Evolutionary conservation across 2,888 invertebrate genomes (phyloP).

Genomic region (Trichogramma evanescens): DNA sequence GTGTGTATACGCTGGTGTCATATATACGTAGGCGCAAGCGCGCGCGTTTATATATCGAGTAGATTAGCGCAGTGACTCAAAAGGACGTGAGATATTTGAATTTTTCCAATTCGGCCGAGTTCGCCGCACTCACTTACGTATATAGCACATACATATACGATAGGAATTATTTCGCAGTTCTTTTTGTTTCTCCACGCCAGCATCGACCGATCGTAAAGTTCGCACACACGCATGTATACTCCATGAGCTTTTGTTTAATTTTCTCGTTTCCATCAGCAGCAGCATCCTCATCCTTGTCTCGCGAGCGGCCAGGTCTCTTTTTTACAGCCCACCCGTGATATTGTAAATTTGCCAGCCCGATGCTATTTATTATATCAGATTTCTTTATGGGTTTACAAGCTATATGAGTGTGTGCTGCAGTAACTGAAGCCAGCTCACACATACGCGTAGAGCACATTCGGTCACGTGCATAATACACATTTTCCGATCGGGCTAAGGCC

Average conservation of each 20-base stretch:
- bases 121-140: not conserved
- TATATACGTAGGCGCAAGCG: too few species aligned
- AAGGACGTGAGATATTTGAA: conserved; percentile 5
- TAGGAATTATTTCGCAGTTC: not conserved
- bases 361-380: conserved; percentile 43
- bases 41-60: too few species aligned
- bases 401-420: not conserved
- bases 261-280: conserved; percentile 25
- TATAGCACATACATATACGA: conserved; percentile 11
- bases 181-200: not conserved
- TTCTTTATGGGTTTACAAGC: conserved; percentile 46
- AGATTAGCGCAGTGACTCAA: too few species aligned
- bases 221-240: conserved; percentile 8
- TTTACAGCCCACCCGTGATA: conserved; percentile 33
- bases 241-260: conserved; percentile 33
- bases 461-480: conserved; percentile 3
- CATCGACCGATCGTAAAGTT: conserved; percentile 32
- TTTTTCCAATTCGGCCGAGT: conserved; percentile 7
- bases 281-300: conserved; percentile 11
- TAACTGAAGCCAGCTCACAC: not conserved
- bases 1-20: too few species aligned
- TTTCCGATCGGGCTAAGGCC: conserved; percentile 3
- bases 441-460: not conserved
- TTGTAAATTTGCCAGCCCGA: conserved; percentile 35
- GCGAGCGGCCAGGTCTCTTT: conserved; percentile 22